These are phyloP conservation scores for Phylloscopus trochilus DNA, from an alignment of 2,113 vertebrate species.

Conservation along the genomic window DNA sequence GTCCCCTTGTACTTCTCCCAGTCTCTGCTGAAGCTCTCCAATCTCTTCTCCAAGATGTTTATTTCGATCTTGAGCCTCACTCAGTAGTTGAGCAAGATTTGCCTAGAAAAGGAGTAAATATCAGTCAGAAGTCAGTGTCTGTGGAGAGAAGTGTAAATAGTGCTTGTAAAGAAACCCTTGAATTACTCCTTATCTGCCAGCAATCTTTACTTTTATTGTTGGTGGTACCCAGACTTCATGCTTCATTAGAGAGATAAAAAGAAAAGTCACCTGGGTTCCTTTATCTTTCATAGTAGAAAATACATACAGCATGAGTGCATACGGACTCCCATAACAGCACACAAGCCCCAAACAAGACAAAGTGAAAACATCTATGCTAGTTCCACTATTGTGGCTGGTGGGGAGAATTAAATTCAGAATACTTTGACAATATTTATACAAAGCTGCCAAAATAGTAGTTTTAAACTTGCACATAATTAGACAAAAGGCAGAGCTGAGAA, in stretches of 20 bases:
- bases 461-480: not conserved
- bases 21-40: constrained; percentile 90
- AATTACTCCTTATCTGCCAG: not conserved
- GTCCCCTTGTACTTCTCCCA: constrained; percentile 92
- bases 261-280: not conserved
- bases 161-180: not conserved
- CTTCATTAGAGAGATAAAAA: not conserved
- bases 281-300: not conserved
- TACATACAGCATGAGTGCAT: not conserved
- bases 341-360: not conserved
- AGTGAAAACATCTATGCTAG: not conserved
- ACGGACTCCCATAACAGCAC: not conserved
- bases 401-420: not conserved
- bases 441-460: not conserved
- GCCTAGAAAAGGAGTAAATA: constrained; percentile 75
- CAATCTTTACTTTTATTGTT: not conserved
- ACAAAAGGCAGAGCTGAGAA: not conserved
- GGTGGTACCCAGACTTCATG: not conserved
- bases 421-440: not conserved
- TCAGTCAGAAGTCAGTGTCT: not conserved
- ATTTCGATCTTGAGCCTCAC: constrained; percentile 87
- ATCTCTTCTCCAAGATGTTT: constrained; percentile 88
- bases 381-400: not conserved
- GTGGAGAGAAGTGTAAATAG: not conserved
- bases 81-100: constrained; percentile 89